A percentile compares a stretch with the other conserved stretches of the same genome.
These are phyloP conservation scores for Apamea monoglypha DNA, from an alignment of 2,888 invertebrate genomes.

Conservation along the genomic window DNA sequence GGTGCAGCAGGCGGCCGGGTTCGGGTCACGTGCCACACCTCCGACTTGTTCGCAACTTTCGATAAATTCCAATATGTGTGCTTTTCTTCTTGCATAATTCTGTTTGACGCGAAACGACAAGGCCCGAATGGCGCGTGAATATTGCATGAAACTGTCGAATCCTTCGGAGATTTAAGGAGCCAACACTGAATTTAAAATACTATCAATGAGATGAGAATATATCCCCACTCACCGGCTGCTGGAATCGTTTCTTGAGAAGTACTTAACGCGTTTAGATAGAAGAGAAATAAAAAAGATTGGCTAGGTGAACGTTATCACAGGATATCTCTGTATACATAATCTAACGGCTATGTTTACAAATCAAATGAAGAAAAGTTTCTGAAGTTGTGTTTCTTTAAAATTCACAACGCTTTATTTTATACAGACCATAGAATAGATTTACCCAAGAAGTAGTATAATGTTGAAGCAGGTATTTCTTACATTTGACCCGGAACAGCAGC, in stretches of 20 bases:
- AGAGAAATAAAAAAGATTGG: constrained; percentile 7
- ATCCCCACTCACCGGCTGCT: constrained; percentile 62
- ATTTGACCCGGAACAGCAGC: constrained; percentile 95
- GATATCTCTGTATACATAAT: background rate
- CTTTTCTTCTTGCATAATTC: constrained; percentile 66
- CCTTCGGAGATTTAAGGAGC: constrained; percentile 67
- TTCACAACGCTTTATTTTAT: no score
- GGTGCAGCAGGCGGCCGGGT: background rate
- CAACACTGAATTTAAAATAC: constrained; percentile 69
- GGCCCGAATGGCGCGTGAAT: constrained; percentile 68
- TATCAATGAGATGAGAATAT: constrained; percentile 66
- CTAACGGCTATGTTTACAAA: constrained; percentile 2
- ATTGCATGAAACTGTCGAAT: constrained; percentile 68
- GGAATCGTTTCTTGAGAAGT: constrained; percentile 45
- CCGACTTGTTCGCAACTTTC: constrained; percentile 63
- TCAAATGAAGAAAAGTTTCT: background rate
- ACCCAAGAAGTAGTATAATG: background rate
- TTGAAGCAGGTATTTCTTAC: constrained; percentile 83
- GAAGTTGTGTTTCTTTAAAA: background rate
- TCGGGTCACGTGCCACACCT: constrained; percentile 12
- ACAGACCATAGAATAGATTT: background rate
- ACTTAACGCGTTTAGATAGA: constrained; percentile 25
- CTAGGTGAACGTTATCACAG: background rate
- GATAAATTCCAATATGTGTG: constrained; percentile 67
- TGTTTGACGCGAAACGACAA: constrained; percentile 63